These are phyloP conservation scores for Cheirogaleus medius DNA, from an alignment of 2,113 vertebrate species.

Conservation along the genomic window DNA sequence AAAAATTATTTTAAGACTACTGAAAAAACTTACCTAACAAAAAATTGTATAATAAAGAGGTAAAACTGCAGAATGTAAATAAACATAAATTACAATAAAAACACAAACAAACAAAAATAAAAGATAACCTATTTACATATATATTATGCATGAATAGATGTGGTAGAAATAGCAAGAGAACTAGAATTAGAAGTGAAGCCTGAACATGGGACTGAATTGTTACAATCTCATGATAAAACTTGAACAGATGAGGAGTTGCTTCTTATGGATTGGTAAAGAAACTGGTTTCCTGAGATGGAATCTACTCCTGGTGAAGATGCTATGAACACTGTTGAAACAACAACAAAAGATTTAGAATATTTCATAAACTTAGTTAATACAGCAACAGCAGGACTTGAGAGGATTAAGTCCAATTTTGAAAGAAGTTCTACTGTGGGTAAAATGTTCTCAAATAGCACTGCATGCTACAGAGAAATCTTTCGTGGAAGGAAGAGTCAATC, in stretches of 20 bases:
- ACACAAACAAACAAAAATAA: not conserved
- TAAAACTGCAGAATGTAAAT: not conserved
- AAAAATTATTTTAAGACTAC: slow-evolving; percentile 36
- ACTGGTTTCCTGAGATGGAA: not conserved
- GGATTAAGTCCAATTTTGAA: not conserved
- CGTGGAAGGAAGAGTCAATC: not conserved
- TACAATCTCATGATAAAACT: not conserved
- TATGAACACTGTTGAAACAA: not conserved
- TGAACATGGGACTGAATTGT: not conserved
- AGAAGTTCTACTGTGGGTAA: not conserved
- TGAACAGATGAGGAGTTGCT: not conserved
- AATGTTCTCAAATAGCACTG: not conserved
- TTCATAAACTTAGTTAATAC: not conserved
- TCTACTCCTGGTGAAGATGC: not conserved
- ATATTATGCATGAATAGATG: not conserved
- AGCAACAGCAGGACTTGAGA: not conserved
- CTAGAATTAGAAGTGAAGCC: not conserved
- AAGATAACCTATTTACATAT: slow-evolving; percentile 33
- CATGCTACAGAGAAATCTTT: not conserved
- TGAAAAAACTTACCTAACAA: slow-evolving; percentile 34
- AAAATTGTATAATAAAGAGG: slow-evolving; percentile 9
- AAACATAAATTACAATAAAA: slow-evolving; percentile 37
- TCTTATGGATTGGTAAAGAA: not conserved
- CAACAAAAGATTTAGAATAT: not conserved
- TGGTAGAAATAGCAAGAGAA: too few species aligned